A percentile compares a stretch with the other conserved stretches of the same genome.
phyloP scores from a whole-genome alignment of 2,113 vertebrate species.

The Aspidoscelis tigris region DNA sequence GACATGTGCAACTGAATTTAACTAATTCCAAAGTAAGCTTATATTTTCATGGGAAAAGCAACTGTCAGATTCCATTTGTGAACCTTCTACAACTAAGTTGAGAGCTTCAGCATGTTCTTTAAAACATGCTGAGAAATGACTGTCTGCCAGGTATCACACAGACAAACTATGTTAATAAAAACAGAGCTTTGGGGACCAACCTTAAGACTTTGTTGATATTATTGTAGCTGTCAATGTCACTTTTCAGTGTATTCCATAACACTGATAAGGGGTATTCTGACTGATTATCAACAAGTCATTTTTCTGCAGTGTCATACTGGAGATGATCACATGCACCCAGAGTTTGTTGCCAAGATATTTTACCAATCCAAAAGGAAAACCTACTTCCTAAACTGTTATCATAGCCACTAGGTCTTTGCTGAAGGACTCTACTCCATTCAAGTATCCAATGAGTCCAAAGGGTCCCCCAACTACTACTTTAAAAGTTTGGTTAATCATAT shows the following conservation, averaged over 20 bases:
- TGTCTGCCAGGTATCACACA: not conserved
- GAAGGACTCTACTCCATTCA: too few species aligned
- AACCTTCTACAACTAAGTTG: not conserved
- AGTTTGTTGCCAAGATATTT: not conserved
- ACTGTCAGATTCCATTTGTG: constrained; percentile 4
- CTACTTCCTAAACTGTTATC: not conserved
- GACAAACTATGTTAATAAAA: constrained; percentile 12
- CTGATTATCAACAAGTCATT: constrained; percentile 6
- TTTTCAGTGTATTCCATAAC: not conserved
- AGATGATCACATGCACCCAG: not conserved
- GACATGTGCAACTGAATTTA: not conserved
- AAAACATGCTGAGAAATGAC: not conserved
- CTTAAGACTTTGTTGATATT: constrained; percentile 9
- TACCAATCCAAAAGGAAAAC: constrained; percentile 1
- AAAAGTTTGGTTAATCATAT: too few species aligned
- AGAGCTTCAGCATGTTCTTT: not conserved
- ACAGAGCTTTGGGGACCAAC: not conserved
- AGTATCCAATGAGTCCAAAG: too few species aligned
- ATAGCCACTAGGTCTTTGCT: too few species aligned
- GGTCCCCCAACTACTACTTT: too few species aligned
- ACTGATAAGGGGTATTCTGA: constrained; percentile 1
- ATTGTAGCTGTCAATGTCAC: not conserved
- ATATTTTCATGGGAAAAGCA: not conserved
- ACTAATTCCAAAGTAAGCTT: not conserved
- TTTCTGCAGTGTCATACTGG: not conserved